Evolutionary conservation across 35 echinoderm and acorn worm genomes (phyloP).

Genomic region (Apostichopus californicus): DNA sequence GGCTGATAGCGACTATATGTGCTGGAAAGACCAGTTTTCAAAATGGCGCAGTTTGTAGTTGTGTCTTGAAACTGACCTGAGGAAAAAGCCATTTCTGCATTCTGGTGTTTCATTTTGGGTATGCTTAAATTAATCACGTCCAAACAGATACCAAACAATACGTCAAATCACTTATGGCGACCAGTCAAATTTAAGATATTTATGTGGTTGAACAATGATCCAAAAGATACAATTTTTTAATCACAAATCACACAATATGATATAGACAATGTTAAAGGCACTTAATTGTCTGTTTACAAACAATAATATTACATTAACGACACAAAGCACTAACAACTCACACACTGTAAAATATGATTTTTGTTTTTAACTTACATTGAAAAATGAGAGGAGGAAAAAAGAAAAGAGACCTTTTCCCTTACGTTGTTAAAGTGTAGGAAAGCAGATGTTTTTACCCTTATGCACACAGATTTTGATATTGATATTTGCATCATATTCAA

Average conservation of each 20-base stretch:
- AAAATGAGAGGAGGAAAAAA: neutral
- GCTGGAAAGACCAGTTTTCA: neutral
- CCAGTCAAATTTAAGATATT: too few relatives aligned
- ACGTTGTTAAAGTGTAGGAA: neutral
- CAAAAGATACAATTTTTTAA: too few relatives aligned
- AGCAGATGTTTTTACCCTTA: neutral
- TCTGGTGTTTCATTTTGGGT: neutral
- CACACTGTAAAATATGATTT: constrained; percentile 20
- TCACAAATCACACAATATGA: neutral
- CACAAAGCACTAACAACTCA: neutral
- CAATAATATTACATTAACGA: neutral
- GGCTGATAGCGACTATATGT: neutral
- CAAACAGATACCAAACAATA: neutral
- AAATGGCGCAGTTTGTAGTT: neutral
- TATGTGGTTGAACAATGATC: too few relatives aligned
- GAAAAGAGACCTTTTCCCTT: neutral
- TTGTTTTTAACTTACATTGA: neutral
- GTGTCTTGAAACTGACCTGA: too few relatives aligned
- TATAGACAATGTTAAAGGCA: constrained; percentile 5
- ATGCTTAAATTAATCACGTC: neutral
- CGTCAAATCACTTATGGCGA: neutral
- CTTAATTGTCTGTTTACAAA: constrained; percentile 11
- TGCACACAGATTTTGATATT: neutral
- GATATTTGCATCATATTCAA: neutral
- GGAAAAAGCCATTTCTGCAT: neutral